Percentiles rank a stretch among this genome's conserved stretches.
Evolutionary conservation across 2,113 vertebrate species (phyloP).

Genomic region (Fulica atra): DNA sequence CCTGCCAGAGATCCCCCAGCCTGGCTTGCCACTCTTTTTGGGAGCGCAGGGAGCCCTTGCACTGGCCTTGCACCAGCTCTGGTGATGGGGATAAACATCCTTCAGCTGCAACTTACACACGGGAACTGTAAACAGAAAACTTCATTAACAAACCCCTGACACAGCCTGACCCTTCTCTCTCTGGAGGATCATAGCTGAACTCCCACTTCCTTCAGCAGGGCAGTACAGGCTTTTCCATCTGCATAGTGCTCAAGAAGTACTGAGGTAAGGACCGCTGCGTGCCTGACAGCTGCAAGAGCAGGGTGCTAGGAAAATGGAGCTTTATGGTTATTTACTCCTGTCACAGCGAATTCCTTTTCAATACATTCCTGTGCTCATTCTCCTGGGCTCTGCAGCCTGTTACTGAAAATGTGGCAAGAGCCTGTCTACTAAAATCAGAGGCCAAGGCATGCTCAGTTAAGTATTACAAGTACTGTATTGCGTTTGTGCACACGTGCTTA

Average conservation of each 20-base stretch:
- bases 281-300: neutral
- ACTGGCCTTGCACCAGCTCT: neutral
- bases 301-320: neutral
- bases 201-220: neutral
- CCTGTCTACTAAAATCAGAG: neutral
- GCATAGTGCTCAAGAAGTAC: neutral
- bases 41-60: neutral
- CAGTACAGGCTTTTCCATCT: neutral
- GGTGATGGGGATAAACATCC: accelerated
- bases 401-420: neutral
- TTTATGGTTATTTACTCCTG: neutral
- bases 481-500: neutral
- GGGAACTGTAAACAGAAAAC: neutral
- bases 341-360: neutral
- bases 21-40: accelerated
- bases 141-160: neutral
- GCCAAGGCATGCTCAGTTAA: neutral
- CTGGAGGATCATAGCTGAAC: neutral
- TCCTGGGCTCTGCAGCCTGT: neutral
- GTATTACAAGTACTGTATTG: neutral
- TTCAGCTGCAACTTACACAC: neutral
- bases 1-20: neutral
- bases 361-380: neutral
- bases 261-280: neutral
- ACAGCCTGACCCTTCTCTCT: neutral